phyloP scores from a whole-genome alignment of 2,797 vertebrate genomes.

The Salmo trutta region DNA sequence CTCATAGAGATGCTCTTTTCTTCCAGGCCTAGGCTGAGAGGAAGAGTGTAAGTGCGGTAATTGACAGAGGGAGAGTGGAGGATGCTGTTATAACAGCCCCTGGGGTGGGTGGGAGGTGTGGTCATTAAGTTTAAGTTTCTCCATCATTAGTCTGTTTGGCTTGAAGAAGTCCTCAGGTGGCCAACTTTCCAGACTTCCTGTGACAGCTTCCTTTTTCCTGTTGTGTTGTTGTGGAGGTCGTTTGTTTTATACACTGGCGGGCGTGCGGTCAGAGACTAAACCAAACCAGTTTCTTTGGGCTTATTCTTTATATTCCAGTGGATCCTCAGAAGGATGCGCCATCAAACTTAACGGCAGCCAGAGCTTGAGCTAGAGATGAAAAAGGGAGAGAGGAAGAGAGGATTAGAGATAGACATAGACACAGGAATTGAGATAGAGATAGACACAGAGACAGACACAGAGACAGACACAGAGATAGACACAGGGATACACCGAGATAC shows the following conservation, averaged over 20 bases:
- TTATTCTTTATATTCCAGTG: constrained; percentile 34
- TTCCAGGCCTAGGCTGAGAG: constrained; percentile 16
- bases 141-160: not conserved
- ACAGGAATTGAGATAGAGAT: not conserved
- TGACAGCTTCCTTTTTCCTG: constrained; percentile 5
- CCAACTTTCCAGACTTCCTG: constrained; percentile 3
- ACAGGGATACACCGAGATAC: too few relatives aligned
- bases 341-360: constrained; percentile 82
- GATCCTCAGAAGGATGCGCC: constrained; percentile 81
- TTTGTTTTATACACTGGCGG: too few relatives aligned
- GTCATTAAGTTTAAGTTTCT: constrained; percentile 3
- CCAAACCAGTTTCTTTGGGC: constrained; percentile 35
- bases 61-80: constrained; percentile 8
- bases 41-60: not conserved
- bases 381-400: not conserved
- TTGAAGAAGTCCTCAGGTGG: constrained; percentile 3
- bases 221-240: constrained; percentile 30
- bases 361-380: constrained; percentile 79
- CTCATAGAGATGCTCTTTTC: not conserved
- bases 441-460: too few relatives aligned
- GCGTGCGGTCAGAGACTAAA: constrained; percentile 9
- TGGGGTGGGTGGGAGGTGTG: constrained; percentile 2
- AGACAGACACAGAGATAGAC: too few relatives aligned
- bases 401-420: not conserved
- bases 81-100: constrained; percentile 4